Evolutionary conservation across 2,888 invertebrate genomes (phyloP).

Genomic region (Baccha elongata): DNA sequence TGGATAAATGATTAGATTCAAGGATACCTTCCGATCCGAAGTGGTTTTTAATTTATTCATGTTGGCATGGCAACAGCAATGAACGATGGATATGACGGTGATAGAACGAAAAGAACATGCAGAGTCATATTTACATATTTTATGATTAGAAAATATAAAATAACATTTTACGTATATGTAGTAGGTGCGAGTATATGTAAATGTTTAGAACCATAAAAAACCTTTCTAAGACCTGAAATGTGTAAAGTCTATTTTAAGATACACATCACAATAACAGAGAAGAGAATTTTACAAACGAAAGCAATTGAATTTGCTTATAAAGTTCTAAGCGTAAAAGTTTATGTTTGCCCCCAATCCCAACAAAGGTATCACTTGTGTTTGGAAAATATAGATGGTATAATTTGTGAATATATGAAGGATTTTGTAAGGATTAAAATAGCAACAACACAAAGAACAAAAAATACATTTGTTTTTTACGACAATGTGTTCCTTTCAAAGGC

Average conservation of each 20-base stretch:
- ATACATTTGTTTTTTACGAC: too few species aligned
- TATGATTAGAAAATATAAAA: not conserved
- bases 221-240: not conserved
- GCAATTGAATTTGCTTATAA: not conserved
- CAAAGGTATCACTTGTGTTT: too few species aligned
- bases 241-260: constrained; percentile 2
- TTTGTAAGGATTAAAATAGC: too few species aligned
- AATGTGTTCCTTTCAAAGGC: too few species aligned
- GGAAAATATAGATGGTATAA: too few species aligned
- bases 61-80: constrained; percentile 1
- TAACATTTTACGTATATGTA: not conserved
- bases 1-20: constrained; percentile 34
- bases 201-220: constrained; percentile 5
- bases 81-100: not conserved
- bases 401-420: too few species aligned
- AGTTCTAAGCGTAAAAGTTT: not conserved
- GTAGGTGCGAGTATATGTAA: constrained; percentile 3
- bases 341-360: too few species aligned
- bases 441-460: too few species aligned
- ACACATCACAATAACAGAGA: not conserved
- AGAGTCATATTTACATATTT: constrained; percentile 30
- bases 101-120: not conserved
- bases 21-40: constrained; percentile 8
- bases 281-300: not conserved
- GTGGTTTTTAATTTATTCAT: constrained; percentile 18